phyloP scores from a whole-genome alignment of 2,113 vertebrate species.

The Notothenia coriiceps region DNA sequence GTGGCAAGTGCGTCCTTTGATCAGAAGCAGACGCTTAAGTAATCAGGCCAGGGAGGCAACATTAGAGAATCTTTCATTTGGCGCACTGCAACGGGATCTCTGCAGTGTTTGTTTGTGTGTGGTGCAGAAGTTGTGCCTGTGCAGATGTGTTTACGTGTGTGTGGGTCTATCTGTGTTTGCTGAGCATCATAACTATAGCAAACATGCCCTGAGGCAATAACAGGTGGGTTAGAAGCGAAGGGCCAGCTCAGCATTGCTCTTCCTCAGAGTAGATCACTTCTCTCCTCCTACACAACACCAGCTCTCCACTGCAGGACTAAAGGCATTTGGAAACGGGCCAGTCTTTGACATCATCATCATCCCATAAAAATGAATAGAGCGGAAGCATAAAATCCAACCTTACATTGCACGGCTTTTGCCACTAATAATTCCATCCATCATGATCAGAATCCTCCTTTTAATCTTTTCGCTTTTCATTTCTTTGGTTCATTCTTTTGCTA shows the following conservation, averaged over 20 bases:
- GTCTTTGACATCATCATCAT: slow-evolving; percentile 17
- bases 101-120: slow-evolving; percentile 21
- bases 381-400: slow-evolving; percentile 10
- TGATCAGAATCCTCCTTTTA: slow-evolving; percentile 7
- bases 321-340: slow-evolving; percentile 60
- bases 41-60: slow-evolving; percentile 63
- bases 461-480: neutral
- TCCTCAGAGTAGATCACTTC: slow-evolving; percentile 43
- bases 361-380: slow-evolving; percentile 1
- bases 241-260: slow-evolving; percentile 47
- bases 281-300: slow-evolving; percentile 68
- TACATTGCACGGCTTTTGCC: neutral
- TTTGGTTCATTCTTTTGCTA: slow-evolving; percentile 9
- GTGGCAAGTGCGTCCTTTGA: slow-evolving; percentile 64
- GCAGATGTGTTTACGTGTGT: slow-evolving; percentile 9
- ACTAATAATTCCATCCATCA: slow-evolving; percentile 1
- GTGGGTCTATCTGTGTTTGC: slow-evolving; percentile 28
- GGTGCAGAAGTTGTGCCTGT: neutral
- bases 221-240: slow-evolving; percentile 61
- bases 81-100: slow-evolving; percentile 62
- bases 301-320: slow-evolving; percentile 48
- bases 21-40: slow-evolving; percentile 61
- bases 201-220: slow-evolving; percentile 57
- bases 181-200: slow-evolving; percentile 35
- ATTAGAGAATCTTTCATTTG: slow-evolving; percentile 60